Base-by-base conservation (phyloP, 2,888 invertebrate species). In the Rhorus exstirpatorius region DNA sequence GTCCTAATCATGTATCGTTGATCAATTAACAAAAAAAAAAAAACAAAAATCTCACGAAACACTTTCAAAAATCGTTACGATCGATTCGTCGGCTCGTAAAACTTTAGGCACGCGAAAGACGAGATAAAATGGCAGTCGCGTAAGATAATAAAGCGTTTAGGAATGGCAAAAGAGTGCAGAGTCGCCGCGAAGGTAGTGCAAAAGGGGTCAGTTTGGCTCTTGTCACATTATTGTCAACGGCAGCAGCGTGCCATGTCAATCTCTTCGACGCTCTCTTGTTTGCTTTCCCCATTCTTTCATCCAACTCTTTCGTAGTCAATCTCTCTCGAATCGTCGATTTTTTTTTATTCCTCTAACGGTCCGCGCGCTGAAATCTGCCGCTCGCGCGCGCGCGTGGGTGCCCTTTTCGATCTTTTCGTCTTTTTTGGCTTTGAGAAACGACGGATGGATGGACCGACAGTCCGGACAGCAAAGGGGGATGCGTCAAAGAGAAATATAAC, bases 401-500 rank as follows among this genome's bases (percentile, higher is more conserved):
- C 21, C 70, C 65, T 53, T 77, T 83, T 67, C 71, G 60, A 83
- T 82, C 82, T 79, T 74, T 67, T 78, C 49, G 65, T 77, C 61
- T 61, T 31, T 41, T 58, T 67, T 63, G 21, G 41, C 60, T 72
- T 21, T 58, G 49, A 63, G 68, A 51, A 81, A 53, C 81, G 84
- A 87, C 83, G 86, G 86, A 87, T 87, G 86, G 85, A 87, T 84
- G 87, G 87, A 86, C 81, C 86, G 87, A 88, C 86, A 83, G 87
- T 76, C 75, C 86, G 87, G 91, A 91, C 90, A 90, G 91, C 81
- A 85, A n/a, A 87, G 87, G 89, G 88, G 83, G 91, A 92, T 92
- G 92, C 92, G 92, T 92, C 92, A 91, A 90, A 92, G 92, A 93
- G 92, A 93, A 92, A 92, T 93, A 92, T 92, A 92, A 92, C 91